These are phyloP conservation scores for Chaenocephalus aceratus DNA, from an alignment of 2,113 vertebrate species.

Conservation along the genomic window DNA sequence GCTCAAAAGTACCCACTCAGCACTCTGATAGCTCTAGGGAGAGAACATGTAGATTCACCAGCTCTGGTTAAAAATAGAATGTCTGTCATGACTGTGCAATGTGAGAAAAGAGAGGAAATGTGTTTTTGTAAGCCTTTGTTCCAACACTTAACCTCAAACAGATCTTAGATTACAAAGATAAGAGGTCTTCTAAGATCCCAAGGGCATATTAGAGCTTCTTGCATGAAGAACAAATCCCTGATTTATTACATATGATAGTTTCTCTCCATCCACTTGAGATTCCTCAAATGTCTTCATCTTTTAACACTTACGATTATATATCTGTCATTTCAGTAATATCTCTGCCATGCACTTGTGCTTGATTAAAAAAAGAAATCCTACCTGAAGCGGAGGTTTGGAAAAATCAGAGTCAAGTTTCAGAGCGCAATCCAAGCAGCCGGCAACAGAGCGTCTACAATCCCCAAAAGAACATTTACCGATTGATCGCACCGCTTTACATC, in stretches of 20 bases:
- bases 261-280: neutral
- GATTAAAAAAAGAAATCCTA: slow-evolving; percentile 46
- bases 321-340: neutral
- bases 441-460: slow-evolving; percentile 14
- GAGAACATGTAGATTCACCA: slow-evolving; percentile 20
- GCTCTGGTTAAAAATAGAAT: slow-evolving; percentile 16
- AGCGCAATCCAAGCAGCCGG: slow-evolving; percentile 42
- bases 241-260: slow-evolving; percentile 3
- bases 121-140: slow-evolving; percentile 21
- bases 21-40: neutral
- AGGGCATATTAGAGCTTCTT: slow-evolving; percentile 9
- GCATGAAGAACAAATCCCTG: neutral
- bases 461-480: neutral
- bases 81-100: slow-evolving; percentile 12
- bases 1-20: neutral
- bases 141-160: slow-evolving; percentile 17
- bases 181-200: slow-evolving; percentile 17
- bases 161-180: neutral
- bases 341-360: neutral
- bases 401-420: slow-evolving; percentile 46
- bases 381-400: slow-evolving; percentile 43
- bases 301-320: neutral
- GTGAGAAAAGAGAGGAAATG: slow-evolving; percentile 56
- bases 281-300: slow-evolving; percentile 32
- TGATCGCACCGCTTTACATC: slow-evolving; percentile 31